A percentile compares a stretch with the other conserved stretches of the same genome.
Conservation (phyloP, 2,113 vertebrate species). For the Pelodiscus sinensis region DNA sequence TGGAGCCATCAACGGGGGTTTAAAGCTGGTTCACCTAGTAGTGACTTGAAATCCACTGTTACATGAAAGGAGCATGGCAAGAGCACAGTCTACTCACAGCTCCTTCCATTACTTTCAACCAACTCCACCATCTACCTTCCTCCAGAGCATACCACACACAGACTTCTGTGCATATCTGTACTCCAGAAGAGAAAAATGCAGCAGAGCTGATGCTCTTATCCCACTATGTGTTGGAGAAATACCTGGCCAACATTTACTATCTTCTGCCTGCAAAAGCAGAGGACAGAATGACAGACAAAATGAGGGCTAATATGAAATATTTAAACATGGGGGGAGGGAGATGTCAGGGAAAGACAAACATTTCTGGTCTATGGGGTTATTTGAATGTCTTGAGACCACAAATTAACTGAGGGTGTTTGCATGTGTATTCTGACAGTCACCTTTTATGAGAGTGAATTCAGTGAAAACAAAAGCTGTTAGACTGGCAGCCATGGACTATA, state of each 20-base stretch:
- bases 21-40: neutral
- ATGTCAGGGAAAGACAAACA: neutral
- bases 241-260: neutral
- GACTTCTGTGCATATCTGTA: neutral
- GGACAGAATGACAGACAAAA: neutral
- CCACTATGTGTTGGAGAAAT: neutral
- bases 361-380: neutral
- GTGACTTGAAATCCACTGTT: neutral
- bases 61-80: neutral
- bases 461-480: neutral
- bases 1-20: neutral
- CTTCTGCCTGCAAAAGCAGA: neutral
- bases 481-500: neutral
- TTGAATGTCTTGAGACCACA: neutral
- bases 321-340: neutral
- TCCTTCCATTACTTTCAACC: accelerated
- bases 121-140: neutral
- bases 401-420: neutral
- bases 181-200: neutral
- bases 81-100: neutral
- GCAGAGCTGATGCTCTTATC: neutral
- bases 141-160: neutral
- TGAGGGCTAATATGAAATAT: neutral
- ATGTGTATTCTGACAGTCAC: neutral
- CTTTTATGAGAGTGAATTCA: neutral